Evolutionary conservation across 2,797 vertebrate species (phyloP), one percentile per base, ranked within the genome.

Genomic region (Ptychadena robeensis): DNA sequence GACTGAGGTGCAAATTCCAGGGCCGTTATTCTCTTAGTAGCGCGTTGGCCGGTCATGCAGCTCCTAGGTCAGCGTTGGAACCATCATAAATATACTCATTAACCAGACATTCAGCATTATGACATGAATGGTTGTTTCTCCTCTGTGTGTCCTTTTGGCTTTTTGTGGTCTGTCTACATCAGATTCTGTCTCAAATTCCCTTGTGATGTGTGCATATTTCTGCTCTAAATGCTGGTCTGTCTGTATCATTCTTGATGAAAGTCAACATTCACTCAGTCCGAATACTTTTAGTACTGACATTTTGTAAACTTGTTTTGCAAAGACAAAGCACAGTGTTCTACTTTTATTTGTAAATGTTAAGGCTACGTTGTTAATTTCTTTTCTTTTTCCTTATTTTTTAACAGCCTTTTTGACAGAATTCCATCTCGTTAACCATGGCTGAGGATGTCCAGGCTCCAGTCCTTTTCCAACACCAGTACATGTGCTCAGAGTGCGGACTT

Each of bases 401-500:
- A 15, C 14, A 69, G 66, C 28, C 10, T 22, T 35, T 35, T 12
- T 15, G 12, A 14, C 22, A 31, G 34, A 11, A 12, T n/a, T 14
- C 38, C 25, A 11, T 14, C 31, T 44, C 10, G 28, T 30, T 34
- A 11, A 14, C 38, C 28, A 84, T 84, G 82, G 77, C 82, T n/a
- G 82, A 84, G 25, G 71, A 32, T 28, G 70, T 75, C 14, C 71
- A 84, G 64, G 38, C 82, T 40, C 82, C 77, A 1, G 64, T 84
- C 0, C 64, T 84, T 18, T 84, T 96, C 80, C 95, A 97, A 83
- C 97, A 98, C 86, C 96, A 97, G 89, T 98, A 96, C 81, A 97
- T 98, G 91, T 98, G 97, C 91, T 97, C 96, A 0, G 96, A 98
- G 89, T 98, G 97, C 86, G 95, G 95, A 59, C 91, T 96, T 88